Percentiles rank a stretch among this genome's conserved stretches.
phyloP scores from a whole-genome alignment of 2,797 vertebrate genomes.

The Rhinophrynus dorsalis region DNA sequence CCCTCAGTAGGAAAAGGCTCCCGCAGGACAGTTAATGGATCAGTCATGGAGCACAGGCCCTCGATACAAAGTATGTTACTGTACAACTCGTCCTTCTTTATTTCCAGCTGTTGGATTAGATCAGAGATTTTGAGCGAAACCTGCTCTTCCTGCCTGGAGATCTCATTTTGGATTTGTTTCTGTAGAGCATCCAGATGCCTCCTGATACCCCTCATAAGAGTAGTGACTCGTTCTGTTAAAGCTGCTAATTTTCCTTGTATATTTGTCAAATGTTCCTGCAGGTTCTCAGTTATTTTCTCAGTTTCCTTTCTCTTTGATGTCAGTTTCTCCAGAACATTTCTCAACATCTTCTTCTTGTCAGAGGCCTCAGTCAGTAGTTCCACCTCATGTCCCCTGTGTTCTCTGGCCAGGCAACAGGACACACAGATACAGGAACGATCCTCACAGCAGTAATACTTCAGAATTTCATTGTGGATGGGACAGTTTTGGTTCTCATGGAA shows the following conservation, averaged over 20 bases:
- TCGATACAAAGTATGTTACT: neutral
- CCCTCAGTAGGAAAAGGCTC: too few species aligned
- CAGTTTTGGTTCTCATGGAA: slow-evolving; percentile 53
- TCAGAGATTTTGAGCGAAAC: neutral
- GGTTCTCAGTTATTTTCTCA: neutral
- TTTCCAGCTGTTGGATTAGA: neutral
- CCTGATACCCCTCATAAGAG: neutral
- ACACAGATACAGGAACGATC: slow-evolving; percentile 65
- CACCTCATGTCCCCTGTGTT: slow-evolving; percentile 65
- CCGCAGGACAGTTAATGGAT: slow-evolving; percentile 12
- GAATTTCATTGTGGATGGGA: slow-evolving; percentile 50
- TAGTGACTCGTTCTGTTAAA: neutral
- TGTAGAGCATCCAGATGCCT: neutral
- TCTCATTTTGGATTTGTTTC: neutral
- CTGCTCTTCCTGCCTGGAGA: neutral
- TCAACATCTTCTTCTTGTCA: slow-evolving; percentile 65
- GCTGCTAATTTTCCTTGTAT: neutral
- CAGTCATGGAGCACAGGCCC: slow-evolving; percentile 1
- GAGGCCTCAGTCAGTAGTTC: slow-evolving; percentile 64
- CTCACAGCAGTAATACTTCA: slow-evolving; percentile 67
- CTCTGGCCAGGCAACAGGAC: slow-evolving; percentile 60
- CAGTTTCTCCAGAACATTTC: neutral
- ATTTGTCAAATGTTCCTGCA: neutral
- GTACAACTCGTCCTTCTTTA: neutral
- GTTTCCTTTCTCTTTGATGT: neutral